Conservation (phyloP, 2,797 vertebrate genomes). For the Harpagifer antarcticus region DNA sequence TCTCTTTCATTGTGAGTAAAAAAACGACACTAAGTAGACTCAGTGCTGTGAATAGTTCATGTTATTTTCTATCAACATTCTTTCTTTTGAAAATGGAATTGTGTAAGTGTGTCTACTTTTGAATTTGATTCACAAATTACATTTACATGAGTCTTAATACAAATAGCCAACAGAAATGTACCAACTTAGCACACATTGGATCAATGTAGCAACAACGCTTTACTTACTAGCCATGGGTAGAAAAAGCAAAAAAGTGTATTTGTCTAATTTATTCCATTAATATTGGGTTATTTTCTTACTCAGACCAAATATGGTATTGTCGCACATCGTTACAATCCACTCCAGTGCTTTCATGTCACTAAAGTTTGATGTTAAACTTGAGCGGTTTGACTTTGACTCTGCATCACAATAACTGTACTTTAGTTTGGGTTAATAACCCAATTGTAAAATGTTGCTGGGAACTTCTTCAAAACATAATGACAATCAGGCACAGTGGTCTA, state of each 20-base stretch:
- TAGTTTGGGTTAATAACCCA: not conserved
- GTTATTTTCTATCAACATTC: not conserved
- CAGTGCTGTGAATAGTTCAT: not conserved
- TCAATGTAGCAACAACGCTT: not conserved
- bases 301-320: not conserved
- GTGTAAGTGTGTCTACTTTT: slow-evolving; percentile 20
- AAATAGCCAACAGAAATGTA: not conserved
- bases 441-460: not conserved
- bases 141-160: not conserved
- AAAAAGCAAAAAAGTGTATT: not conserved
- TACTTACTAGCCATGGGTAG: not conserved
- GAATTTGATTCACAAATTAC: not conserved
- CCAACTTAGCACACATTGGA: not conserved
- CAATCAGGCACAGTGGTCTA: not conserved
- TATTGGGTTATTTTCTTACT: not conserved
- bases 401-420: not conserved
- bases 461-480: not conserved
- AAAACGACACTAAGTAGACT: not conserved
- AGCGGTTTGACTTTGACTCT: not conserved
- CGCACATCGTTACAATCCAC: not conserved
- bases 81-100: slow-evolving; percentile 23
- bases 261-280: not conserved
- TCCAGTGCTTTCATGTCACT: not conserved
- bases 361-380: not conserved
- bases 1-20: slow-evolving; percentile 2